Base-by-base conservation (phyloP, 2,113 vertebrate genomes). In the Lampris incognitus region DNA sequence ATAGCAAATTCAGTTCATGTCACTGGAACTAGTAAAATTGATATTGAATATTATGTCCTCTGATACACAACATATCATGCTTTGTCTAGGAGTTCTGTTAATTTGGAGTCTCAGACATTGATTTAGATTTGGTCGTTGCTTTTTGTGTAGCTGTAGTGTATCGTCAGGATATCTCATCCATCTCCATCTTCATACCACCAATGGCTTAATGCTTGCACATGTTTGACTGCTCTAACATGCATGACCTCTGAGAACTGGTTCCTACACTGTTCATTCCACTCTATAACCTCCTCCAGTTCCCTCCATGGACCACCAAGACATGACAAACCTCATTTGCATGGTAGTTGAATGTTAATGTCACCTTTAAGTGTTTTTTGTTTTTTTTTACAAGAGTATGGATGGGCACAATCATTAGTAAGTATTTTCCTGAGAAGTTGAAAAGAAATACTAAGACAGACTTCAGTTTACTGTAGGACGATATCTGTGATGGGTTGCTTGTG, bases 251-350 rank as follows among this genome's bases (percentile, higher is more conserved):
- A 65, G 59, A 74, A 68, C 9, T 58, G 49, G 63, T 74, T 86
- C 67, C 69, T 61, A 13, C 11, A n/a, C 61, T 11, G 46, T 76
- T 76, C 84, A 82, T 80, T 77, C 37, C 56, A 63, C 73, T 77
- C 62, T 56, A 59, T 72, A 72, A 86, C 41, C 36, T 85, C 66
- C 69, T 78, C 78, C 63, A 58, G 81, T 82, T 76, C 63, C 79
- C 9, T 75, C 79, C 85, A 82, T 11, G 2, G 67, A 73, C 76
- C 83, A 85, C 77, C 76, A 3, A 59, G 76, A 59, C 65, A 72
- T 52, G 54, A 56, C 63, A 52, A n/a, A 69, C 55, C 64, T 46
- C 82, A 86, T 79, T 68, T 71, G 91, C 91, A 91, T 91, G 90
- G 75, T 58, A 54, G 49, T 58, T 81, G 73, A 80, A 74, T 79